Evolutionary conservation across 2,113 vertebrate species (phyloP).

Genomic region (Hepsetus odoe): DNA sequence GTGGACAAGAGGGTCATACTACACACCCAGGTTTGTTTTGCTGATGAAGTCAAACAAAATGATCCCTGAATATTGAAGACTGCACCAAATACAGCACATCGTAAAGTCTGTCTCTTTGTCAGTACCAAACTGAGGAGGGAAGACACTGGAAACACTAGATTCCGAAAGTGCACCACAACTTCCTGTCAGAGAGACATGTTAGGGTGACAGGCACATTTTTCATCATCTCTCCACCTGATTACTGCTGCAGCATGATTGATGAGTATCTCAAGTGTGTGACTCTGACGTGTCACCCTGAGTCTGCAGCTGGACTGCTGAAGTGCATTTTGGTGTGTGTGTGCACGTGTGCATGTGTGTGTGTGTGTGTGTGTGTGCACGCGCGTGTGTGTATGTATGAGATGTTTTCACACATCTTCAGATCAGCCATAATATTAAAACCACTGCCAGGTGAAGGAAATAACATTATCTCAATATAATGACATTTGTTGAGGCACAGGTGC

Average conservation of each 20-base stretch:
- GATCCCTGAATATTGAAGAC: background rate
- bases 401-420: too few species aligned
- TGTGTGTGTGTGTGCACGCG: background rate
- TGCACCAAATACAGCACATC: constrained; percentile 11
- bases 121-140: constrained; percentile 34
- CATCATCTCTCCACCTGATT: constrained; percentile 75
- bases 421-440: too few species aligned
- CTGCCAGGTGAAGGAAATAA: too few species aligned
- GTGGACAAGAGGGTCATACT: too few species aligned
- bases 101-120: constrained; percentile 27
- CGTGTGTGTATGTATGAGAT: background rate
- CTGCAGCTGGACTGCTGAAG: constrained; percentile 37
- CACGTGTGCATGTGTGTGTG: background rate
- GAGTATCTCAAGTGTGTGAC: constrained; percentile 59
- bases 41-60: background rate
- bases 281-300: constrained; percentile 50
- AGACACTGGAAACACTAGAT: constrained; percentile 46
- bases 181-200: constrained; percentile 53
- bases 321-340: constrained; percentile 19
- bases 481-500: too few species aligned
- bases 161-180: constrained; percentile 59
- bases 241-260: constrained; percentile 71
- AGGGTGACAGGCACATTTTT: constrained; percentile 75
- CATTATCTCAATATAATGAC: too few species aligned
- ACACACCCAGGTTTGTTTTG: too few species aligned